Percentiles rank a stretch among this genome's conserved stretches.
Conservation (phyloP, 1,140 invertebrate species). For the Drosophila arawakana region DNA sequence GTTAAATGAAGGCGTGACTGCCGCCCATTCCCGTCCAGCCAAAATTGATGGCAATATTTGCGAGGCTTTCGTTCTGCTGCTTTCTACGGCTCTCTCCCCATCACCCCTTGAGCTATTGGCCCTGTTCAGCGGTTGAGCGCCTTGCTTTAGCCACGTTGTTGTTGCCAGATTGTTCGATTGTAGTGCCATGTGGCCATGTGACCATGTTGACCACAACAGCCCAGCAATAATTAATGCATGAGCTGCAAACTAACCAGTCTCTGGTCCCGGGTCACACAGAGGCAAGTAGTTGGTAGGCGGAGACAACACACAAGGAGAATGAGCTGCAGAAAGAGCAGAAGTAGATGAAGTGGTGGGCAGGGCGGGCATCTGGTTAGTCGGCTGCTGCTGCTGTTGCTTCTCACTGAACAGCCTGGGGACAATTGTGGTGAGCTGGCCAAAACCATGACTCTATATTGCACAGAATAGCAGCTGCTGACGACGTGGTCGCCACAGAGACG, state of each 20-base stretch:
- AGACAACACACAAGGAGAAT: background rate
- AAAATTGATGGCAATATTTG: slow-evolving; percentile 56
- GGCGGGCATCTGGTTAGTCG: slow-evolving; percentile 17
- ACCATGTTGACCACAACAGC: slow-evolving; percentile 70
- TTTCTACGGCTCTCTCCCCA: background rate
- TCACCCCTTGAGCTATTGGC: slow-evolving; percentile 7
- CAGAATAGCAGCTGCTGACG: slow-evolving; percentile 45
- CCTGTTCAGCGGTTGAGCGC: slow-evolving; percentile 18
- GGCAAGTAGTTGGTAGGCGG: slow-evolving; percentile 21
- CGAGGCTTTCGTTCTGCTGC: slow-evolving; percentile 14
- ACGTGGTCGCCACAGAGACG: slow-evolving; percentile 11
- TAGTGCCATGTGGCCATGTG: slow-evolving; percentile 47
- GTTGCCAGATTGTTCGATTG: slow-evolving; percentile 28
- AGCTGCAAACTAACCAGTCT: slow-evolving; percentile 63
- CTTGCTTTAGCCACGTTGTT: slow-evolving; percentile 11
- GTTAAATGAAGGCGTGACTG: slow-evolving; percentile 68
- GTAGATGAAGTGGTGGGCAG: slow-evolving; percentile 8
- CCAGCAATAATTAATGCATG: slow-evolving; percentile 82
- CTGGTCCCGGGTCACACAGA: slow-evolving; percentile 4
- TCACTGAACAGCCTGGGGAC: slow-evolving; percentile 18
- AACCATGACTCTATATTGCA: background rate
- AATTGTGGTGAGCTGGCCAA: slow-evolving; percentile 11
- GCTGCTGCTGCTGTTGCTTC: slow-evolving; percentile 4
- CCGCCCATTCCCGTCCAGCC: slow-evolving; percentile 12
- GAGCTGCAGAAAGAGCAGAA: background rate